phyloP scores from a whole-genome alignment of 2,888 invertebrate genomes.

The Acronicta leporina region DNA sequence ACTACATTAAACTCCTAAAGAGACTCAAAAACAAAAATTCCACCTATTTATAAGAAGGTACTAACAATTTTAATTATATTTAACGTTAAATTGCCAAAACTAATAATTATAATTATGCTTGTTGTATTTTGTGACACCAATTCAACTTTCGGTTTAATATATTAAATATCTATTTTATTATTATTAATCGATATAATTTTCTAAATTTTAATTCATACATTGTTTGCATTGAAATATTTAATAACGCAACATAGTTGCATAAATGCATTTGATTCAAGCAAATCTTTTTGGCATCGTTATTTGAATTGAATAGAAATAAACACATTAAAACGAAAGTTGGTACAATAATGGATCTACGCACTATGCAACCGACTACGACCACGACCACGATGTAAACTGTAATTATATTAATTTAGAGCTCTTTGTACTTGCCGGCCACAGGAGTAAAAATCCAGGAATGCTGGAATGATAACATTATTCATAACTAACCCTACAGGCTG shows the following conservation, averaged over 20 bases:
- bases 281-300: constrained; percentile 1
- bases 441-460: too few relatives aligned
- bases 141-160: neutral
- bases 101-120: neutral
- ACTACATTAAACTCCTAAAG: neutral
- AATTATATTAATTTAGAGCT: too few relatives aligned
- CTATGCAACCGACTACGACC: too few relatives aligned
- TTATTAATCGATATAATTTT: neutral
- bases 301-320: neutral
- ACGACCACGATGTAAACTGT: too few relatives aligned
- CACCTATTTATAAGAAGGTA: neutral
- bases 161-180: neutral
- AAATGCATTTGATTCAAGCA: constrained; percentile 4
- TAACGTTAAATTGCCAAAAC: neutral
- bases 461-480: too few relatives aligned
- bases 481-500: too few relatives aligned
- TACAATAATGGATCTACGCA: neutral
- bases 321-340: neutral
- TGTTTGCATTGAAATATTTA: neutral
- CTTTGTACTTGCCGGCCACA: too few relatives aligned
- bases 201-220: neutral
- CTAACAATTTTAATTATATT: neutral
- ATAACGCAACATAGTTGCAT: neutral
- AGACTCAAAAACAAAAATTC: neutral
- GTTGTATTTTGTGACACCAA: neutral